Evolutionary conservation across 2,797 vertebrate genomes (phyloP), one percentile per base, ranked within the genome.

Genomic region (Parambassis ranga): DNA sequence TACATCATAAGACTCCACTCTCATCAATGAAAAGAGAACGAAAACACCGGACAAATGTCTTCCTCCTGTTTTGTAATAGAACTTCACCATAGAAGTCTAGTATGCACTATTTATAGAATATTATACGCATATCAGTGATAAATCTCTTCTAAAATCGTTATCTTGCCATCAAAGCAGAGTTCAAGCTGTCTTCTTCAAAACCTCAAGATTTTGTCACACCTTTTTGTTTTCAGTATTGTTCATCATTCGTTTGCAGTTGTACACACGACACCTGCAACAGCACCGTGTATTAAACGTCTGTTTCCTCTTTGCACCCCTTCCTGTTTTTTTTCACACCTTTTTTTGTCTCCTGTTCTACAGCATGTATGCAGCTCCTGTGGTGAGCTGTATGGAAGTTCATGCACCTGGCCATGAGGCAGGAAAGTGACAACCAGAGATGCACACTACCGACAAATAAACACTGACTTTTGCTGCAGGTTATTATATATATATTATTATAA

Each of bases 311-410:
- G n/a, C 4, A 0, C 24, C 41, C 10, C 16, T 32, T 19, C 14
- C 4, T 10, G 28, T 7, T 87, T 88, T 51, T 65, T 75, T 81
- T 89, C 81, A 80, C 85, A 86, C 81, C 82, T 89, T 77, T 59
- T 49, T 11, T 37, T 37, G 18, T n/a, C 16, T 47, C 38, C 42
- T 28, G 11, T 26, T 65, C 18, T 75, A 72, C 64, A 53, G 4
- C 1, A 0, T 16, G 19, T 11, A n/a, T 44, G 55, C 50, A 64
- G 2, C 16, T 18, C 2, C 44, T 75, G 65, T n/a, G 51, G 62
- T 52, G 1, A 57, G 4, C 15, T 8, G 14, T 24, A 53, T 39
- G 14, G 38, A 70, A 41, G 23, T 16, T 14, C 7, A 14, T 33
- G 7, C 10, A 66, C 33, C 7, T 36, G 36, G 7, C 2, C 7